These are phyloP conservation scores for Hirundo rustica DNA, from an alignment of 2,797 vertebrate genomes.

Conservation along the genomic window DNA sequence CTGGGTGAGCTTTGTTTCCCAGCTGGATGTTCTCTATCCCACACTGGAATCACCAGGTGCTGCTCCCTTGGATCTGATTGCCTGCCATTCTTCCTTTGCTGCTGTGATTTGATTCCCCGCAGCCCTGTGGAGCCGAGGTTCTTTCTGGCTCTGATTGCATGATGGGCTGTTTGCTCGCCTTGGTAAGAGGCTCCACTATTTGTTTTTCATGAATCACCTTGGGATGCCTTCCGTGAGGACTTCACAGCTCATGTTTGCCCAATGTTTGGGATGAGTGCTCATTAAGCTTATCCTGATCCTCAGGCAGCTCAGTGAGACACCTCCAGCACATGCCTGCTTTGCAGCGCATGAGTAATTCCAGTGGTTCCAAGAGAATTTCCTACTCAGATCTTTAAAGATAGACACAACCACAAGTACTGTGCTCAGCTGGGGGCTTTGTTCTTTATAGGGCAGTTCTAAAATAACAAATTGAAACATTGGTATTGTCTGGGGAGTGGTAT, in stretches of 20 bases:
- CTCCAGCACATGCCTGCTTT: background rate
- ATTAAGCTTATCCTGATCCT: background rate
- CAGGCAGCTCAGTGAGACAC: background rate
- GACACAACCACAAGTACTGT: background rate
- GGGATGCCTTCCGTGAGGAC: conserved; percentile 3
- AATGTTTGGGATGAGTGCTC: background rate
- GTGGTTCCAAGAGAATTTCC: background rate
- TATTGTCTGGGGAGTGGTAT: background rate
- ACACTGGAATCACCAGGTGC: background rate
- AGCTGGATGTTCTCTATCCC: background rate
- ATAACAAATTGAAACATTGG: background rate
- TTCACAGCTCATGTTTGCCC: background rate
- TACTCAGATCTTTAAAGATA: background rate
- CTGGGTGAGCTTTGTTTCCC: background rate
- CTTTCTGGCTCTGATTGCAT: background rate
- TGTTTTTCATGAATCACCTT: background rate
- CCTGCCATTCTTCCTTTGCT: background rate
- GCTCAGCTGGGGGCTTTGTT: background rate
- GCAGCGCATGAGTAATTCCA: background rate
- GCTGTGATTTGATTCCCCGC: background rate
- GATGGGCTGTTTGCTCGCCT: background rate
- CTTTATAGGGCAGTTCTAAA: background rate
- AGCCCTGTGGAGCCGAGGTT: background rate
- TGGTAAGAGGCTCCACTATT: background rate
- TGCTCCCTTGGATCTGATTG: background rate